A percentile compares a stretch with the other conserved stretches of the same genome.
These are phyloP conservation scores for Dasypogon diadema DNA, from an alignment of 2,888 invertebrate genomes.

Conservation along the genomic window DNA sequence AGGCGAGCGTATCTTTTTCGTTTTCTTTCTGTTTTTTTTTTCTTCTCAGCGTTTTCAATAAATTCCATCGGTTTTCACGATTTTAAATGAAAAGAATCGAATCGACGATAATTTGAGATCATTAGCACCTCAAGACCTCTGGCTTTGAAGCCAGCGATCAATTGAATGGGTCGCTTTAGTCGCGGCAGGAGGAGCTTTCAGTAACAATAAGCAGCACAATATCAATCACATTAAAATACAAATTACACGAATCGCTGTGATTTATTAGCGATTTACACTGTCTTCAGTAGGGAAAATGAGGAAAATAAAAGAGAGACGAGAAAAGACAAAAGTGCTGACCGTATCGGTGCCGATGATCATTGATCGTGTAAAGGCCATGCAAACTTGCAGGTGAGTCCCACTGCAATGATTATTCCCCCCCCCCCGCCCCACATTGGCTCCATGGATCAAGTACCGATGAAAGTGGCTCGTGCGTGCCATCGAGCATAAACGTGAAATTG, in stretches of 20 bases:
- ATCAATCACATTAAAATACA: conserved; percentile 42
- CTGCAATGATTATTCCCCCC: background rate
- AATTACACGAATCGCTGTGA: conserved; percentile 31
- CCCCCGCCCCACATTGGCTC: background rate
- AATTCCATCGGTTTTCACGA: background rate
- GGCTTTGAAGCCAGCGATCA: background rate
- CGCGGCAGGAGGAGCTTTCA: conserved; percentile 12
- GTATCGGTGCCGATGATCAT: background rate
- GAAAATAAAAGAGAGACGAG: conserved; percentile 6
- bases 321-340: conserved; percentile 10
- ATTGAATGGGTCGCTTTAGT: background rate
- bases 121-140: conserved; percentile 29
- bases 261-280: conserved; percentile 23
- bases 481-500: background rate
- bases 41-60: background rate
- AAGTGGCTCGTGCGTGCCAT: conserved; percentile 30
- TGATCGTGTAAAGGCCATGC: conserved; percentile 12
- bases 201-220: background rate
- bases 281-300: conserved; percentile 9
- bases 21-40: background rate
- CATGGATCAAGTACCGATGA: background rate
- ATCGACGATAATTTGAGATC: conserved; percentile 22
- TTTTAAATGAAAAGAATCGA: background rate
- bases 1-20: background rate
- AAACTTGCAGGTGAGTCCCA: conserved; percentile 13